Evolutionary conservation across 1,140 invertebrate genomes (phyloP).

Genomic region (Zaprionus inermis): DNA sequence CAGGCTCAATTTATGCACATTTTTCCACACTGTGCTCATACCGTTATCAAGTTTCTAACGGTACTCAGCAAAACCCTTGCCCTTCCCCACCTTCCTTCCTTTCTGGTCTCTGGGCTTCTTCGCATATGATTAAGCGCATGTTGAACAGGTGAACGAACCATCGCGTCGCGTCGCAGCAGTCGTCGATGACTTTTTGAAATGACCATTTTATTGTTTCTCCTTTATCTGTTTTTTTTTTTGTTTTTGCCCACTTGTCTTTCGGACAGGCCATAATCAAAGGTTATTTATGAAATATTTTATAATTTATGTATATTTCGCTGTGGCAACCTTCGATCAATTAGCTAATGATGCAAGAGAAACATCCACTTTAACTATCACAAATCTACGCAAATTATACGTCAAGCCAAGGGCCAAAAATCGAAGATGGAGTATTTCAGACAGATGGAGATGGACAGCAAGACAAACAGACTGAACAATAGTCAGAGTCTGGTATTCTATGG

Average conservation of each 20-base stretch:
- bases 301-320: conserved; percentile 59
- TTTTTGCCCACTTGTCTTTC: conserved; percentile 46
- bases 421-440: background rate
- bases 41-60: conserved; percentile 74
- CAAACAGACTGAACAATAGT: background rate
- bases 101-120: conserved; percentile 38
- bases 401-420: background rate
- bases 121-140: conserved; percentile 59
- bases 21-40: conserved; percentile 43
- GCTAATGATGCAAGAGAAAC: conserved; percentile 40
- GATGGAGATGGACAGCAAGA: background rate
- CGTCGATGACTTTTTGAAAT: conserved; percentile 67
- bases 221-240: conserved; percentile 41
- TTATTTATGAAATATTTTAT: conserved; percentile 68
- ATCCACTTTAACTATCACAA: conserved; percentile 1
- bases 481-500: conserved; percentile 4
- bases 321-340: conserved; percentile 40
- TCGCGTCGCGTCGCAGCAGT: conserved; percentile 10
- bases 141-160: conserved; percentile 28
- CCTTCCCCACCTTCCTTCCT: conserved; percentile 12
- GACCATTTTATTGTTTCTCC: conserved; percentile 50
- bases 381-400: conserved; percentile 9
- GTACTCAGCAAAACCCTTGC: conserved; percentile 24
- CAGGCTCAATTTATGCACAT: conserved; percentile 66
- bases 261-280: conserved; percentile 46